phyloP scores from a whole-genome alignment of 2,797 vertebrate genomes.

The Tiaroga cobitis region DNA sequence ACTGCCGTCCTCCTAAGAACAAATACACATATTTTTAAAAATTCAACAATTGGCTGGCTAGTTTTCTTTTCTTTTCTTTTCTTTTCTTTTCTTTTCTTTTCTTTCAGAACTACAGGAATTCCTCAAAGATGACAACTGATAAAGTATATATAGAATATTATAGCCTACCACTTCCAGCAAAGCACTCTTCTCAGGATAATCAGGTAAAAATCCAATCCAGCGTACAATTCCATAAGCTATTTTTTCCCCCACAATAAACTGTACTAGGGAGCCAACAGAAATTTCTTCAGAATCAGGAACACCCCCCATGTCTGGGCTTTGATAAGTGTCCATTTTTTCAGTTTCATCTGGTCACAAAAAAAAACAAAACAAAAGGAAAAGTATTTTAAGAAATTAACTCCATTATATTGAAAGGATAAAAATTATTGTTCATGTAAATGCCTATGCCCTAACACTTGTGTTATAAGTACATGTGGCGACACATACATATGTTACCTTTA shows the following conservation, averaged over 20 bases:
- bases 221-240: constrained; percentile 81
- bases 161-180: constrained; percentile 86
- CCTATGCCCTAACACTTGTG: background rate
- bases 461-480: background rate
- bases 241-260: constrained; percentile 65
- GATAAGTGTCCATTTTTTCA: constrained; percentile 57
- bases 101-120: background rate
- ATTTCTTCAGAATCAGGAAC: constrained; percentile 52
- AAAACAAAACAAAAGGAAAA: background rate
- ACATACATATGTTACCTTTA: constrained; percentile 65
- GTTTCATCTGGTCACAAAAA: constrained; percentile 35
- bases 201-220: constrained; percentile 81
- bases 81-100: too few species aligned
- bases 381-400: background rate
- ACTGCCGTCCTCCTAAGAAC: constrained; percentile 77
- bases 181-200: constrained; percentile 67
- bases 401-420: background rate
- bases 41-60: background rate
- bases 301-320: background rate
- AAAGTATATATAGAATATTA: constrained; percentile 28
- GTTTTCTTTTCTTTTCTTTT: background rate
- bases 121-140: background rate
- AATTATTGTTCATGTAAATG: background rate
- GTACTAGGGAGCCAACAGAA: constrained; percentile 79
- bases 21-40: constrained; percentile 4